A percentile compares a stretch with the other conserved stretches of the same genome.
These are phyloP conservation scores for Drosophila nigromelanica DNA, from an alignment of 1,140 invertebrate species.

Conservation along the genomic window DNA sequence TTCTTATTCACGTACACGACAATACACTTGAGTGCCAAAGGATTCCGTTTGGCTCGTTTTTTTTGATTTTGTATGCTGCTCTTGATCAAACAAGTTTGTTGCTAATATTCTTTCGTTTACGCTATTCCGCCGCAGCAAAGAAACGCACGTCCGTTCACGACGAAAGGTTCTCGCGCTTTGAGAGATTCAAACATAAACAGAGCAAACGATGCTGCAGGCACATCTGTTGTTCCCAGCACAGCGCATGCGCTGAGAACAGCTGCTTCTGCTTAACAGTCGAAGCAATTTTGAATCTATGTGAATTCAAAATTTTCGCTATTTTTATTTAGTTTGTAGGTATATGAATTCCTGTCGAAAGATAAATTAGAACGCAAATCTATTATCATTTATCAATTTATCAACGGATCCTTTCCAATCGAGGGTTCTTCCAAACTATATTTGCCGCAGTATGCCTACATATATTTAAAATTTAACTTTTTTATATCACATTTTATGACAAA, in stretches of 20 bases:
- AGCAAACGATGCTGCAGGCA: slow-evolving; percentile 39
- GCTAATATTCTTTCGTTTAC: slow-evolving; percentile 66
- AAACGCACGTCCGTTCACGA: slow-evolving; percentile 64
- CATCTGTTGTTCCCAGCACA: slow-evolving; percentile 38
- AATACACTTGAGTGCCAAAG: slow-evolving; percentile 40
- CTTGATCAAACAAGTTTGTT: slow-evolving; percentile 64
- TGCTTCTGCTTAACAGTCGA: slow-evolving; percentile 33
- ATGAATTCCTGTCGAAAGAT: too few species aligned
- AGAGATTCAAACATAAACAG: slow-evolving; percentile 72
- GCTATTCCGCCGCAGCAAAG: slow-evolving; percentile 23
- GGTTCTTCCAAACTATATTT: too few species aligned
- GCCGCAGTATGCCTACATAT: too few species aligned
- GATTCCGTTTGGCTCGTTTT: slow-evolving; percentile 34
- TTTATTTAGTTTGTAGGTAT: too few species aligned
- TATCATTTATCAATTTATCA: too few species aligned
- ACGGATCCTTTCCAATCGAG: too few species aligned
- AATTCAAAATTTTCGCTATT: not conserved
- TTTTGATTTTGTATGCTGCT: slow-evolving; percentile 32
- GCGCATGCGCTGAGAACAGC: slow-evolving; percentile 46
- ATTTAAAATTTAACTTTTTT: too few species aligned
- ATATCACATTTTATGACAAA: too few species aligned
- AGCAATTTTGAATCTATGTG: not conserved
- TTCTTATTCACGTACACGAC: slow-evolving; percentile 14
- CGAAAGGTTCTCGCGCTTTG: slow-evolving; percentile 73
- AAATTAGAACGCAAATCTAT: too few species aligned